Base-by-base conservation (phyloP, 1,140 invertebrate species). In the Orius insidiosus region DNA sequence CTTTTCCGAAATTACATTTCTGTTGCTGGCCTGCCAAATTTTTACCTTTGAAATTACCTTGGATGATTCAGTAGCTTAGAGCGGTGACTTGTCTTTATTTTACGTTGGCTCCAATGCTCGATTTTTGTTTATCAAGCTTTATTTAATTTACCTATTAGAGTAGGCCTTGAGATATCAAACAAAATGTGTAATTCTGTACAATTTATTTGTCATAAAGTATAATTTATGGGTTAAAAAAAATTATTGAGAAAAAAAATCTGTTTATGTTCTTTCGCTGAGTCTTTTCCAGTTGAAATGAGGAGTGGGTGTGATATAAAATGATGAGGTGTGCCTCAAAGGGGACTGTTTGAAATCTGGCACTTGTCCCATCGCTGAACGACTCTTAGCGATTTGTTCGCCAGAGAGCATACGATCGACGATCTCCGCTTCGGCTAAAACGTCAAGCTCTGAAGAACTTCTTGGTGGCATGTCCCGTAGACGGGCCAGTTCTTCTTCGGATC, bases 241-340 rank as follows among this genome's bases (percentile, higher is more conserved):
- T 36, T n/a, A 36, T n/a, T 36, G 35, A 36, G 3, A 15, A n/a
- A 36, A 10, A n/a, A n/a, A n/a, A n/a, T n/a, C n/a, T n/a, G n/a
- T n/a, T 46, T 16, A 46, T 15, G 13, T 30, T 11, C 37, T 35
- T 15, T 47, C 46, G 9, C 19, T 30, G 13, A 47, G 38, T 15
- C 46, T 14, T 47, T 47, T 47, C 46, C 46, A 47, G 15, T 36
- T 15, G 16, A 47, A 47, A 7, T 38, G 46, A 13, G 46, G 37
- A 6, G 37, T 15, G 7, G 37, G 46, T 8, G 37, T 31, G 37
- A 47, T 38, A 38, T 47, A 47, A 24, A 40, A 47, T 10, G 37
- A 40, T 2, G 46, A 47, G 13, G 46, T 47, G 31, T 47, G 46
- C 15, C 38, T 16, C 11, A 47, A n/a, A 9, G 46, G 46, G 4